Conservation (phyloP, 1,140 invertebrate species). For the Saccostrea cuccullata region DNA sequence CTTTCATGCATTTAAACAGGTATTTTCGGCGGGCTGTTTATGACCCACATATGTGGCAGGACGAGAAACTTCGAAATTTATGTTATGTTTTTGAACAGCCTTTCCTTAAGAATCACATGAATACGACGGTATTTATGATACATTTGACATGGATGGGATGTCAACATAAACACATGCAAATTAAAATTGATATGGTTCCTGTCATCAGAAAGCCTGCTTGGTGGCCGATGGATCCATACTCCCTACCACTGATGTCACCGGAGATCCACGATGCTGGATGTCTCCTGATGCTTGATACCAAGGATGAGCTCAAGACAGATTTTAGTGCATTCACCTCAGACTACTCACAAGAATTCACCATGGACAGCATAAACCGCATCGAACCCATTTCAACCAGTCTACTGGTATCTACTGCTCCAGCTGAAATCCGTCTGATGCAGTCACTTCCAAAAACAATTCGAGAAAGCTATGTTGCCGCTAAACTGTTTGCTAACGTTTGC, state of each 20-base stretch:
- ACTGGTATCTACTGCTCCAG: neutral
- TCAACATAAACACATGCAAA: neutral
- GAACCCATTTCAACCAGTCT: neutral
- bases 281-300: neutral
- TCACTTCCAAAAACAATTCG: neutral
- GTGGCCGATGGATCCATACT: neutral
- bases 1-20: neutral
- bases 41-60: neutral
- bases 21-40: neutral
- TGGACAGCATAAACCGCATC: neutral
- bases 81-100: neutral
- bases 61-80: neutral
- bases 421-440: neutral
- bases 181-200: neutral
- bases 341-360: neutral
- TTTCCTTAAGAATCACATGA: neutral
- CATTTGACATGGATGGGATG: neutral
- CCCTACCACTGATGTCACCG: neutral
- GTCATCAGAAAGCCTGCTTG: neutral
- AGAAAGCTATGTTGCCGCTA: neutral
- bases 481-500: neutral
- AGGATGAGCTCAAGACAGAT: neutral
- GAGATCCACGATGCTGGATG: conserved; percentile 2
- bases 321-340: neutral
- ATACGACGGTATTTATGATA: neutral